Evolutionary conservation across 2,113 vertebrate species (phyloP), one percentile per base, ranked within the genome.

Genomic region (Monarcha castaneiventris): DNA sequence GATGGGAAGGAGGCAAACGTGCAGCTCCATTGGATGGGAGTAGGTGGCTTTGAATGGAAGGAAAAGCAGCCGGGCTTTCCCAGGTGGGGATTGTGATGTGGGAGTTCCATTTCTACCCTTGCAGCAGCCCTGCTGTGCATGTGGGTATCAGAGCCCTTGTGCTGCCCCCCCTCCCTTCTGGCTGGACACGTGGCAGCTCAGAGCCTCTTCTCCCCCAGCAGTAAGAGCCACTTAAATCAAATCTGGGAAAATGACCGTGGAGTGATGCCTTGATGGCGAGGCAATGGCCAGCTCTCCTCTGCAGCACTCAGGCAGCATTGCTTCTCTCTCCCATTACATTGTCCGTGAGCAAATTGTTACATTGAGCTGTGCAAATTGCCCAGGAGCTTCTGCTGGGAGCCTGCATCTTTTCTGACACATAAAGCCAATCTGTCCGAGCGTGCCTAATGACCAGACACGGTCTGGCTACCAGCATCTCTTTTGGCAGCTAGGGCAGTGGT

Each of bases 321-420:
- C 83, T 69, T 49, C 46, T 66, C 71, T 49, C 66, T 93, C 17
- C 52, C 27, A 8, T 84, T 69, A 37, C 6, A 59, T 87, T 81
- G 72, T 22, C 56, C 33, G 21, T 16, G 2, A 84, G 7, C 16
- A 84, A 56, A 71, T 75, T 74, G 30, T 86, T 91, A 12, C 58
- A 84, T 17, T 55, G 90, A 91, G 58, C 84, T 30, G 16, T 56
- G 25, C 27, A 93, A 89, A 97, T 87, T 74, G 61, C 66, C 21
- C 27, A 75, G 89, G 61, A 93, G 61, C 74, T 93, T 95, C 81
- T 94, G 44, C 44, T 89, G 61, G 39, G 48, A 95, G 66, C 25
- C 44, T 41, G 66, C 84, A 67, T 43, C n/a, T 81, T 51, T 61
- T 73, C 83, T 81, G 77, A 81, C 52, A 84, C 6, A 25, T 62